phyloP scores from a whole-genome alignment of 2,888 invertebrate species.

The Leucophenga montana region DNA sequence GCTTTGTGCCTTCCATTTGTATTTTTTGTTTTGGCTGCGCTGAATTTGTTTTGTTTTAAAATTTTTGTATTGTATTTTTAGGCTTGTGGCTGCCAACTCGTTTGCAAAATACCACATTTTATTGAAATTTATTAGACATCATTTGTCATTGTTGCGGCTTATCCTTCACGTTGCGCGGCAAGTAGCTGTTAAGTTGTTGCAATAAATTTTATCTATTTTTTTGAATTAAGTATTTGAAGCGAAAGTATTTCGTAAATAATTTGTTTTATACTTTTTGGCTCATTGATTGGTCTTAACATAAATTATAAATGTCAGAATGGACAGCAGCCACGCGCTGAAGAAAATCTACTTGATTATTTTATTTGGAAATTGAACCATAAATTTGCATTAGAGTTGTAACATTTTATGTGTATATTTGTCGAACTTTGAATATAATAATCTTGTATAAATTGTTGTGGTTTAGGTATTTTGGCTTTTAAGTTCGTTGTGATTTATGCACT shows the following conservation, averaged over 20 bases:
- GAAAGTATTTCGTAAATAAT: constrained; percentile 4
- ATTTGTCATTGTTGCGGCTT: constrained; percentile 21
- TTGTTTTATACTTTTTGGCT: constrained; percentile 14
- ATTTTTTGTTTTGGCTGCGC: background rate
- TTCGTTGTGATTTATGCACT: too few relatives aligned
- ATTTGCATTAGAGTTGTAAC: background rate
- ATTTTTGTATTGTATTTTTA: background rate
- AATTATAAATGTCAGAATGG: background rate
- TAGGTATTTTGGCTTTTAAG: background rate
- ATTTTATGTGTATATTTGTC: too few relatives aligned
- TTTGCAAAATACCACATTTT: constrained; percentile 20
- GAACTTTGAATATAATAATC: background rate
- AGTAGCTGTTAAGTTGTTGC: constrained; percentile 21
- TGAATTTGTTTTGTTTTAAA: background rate
- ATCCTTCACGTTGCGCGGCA: background rate
- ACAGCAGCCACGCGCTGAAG: background rate
- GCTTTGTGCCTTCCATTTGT: background rate
- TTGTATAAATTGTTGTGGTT: background rate
- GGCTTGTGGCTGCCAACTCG: constrained; percentile 19
- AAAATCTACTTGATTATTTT: background rate
- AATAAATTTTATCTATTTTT: constrained; percentile 10
- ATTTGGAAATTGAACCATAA: background rate
- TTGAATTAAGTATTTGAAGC: too few relatives aligned
- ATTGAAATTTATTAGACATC: constrained; percentile 27
- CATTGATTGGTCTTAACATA: constrained; percentile 18